Percentiles rank a stretch among this genome's conserved stretches.
phyloP scores from a whole-genome alignment of 2,888 invertebrate species.

The Apamea epomidion region DNA sequence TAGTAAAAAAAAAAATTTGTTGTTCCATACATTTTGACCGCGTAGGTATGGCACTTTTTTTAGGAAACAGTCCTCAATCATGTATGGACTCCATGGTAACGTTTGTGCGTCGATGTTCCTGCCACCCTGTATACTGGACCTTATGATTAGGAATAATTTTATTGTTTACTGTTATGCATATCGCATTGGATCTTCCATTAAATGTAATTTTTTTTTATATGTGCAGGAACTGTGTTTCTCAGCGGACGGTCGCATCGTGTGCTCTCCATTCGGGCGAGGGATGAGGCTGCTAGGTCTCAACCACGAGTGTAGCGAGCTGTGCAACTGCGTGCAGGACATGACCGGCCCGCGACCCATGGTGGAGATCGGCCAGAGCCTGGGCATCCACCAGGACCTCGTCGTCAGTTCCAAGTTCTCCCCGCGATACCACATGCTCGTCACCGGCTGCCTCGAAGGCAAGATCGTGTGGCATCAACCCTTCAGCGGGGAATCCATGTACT shows the following conservation, averaged over 20 bases:
- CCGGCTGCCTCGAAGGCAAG: conserved; percentile 97
- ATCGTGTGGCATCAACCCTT: conserved; percentile 97
- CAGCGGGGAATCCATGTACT: conserved; percentile 82
- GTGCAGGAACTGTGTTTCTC: conserved; percentile 95
- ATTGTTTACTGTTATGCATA: not conserved
- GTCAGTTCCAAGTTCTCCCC: conserved; percentile 98
- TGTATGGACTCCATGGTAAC: not conserved
- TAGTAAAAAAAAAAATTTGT: no score
- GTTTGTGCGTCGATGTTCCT: not conserved
- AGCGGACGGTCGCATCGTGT: conserved; percentile 96
- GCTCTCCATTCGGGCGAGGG: conserved; percentile 97
- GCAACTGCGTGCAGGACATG: conserved; percentile 88
- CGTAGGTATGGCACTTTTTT: not conserved
- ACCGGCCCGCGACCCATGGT: conserved; percentile 73
- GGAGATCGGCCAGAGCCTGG: conserved; percentile 93
- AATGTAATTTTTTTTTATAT: not conserved
- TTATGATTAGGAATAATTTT: not conserved
- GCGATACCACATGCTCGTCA: conserved; percentile 95
- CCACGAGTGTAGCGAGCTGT: conserved; percentile 94
- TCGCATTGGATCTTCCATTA: not conserved
- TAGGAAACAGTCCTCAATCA: not conserved
- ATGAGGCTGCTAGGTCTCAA: conserved; percentile 96
- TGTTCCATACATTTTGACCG: no score
- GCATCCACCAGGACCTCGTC: conserved; percentile 94
- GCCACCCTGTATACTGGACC: not conserved